Evolutionary conservation across 2,888 invertebrate genomes (phyloP).

Genomic region (Mellilla xanthometata): DNA sequence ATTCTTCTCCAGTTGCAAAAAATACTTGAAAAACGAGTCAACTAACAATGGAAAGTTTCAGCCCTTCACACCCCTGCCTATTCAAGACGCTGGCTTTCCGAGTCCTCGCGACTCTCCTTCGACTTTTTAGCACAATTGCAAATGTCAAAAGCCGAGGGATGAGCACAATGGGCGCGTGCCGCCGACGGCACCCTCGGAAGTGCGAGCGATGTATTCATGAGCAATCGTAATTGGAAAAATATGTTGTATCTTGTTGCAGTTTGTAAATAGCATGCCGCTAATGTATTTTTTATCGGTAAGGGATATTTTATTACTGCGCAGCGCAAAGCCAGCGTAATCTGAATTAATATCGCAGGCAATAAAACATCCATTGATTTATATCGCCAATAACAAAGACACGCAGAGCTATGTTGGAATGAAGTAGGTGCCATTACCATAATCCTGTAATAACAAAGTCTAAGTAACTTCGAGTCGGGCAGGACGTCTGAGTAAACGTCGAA

Average conservation of each 20-base stretch:
- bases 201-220: slow-evolving; percentile 40
- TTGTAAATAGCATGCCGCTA: slow-evolving; percentile 7
- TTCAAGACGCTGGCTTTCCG: slow-evolving; percentile 26
- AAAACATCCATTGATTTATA: slow-evolving; percentile 17
- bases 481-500: slow-evolving; percentile 18
- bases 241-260: slow-evolving; percentile 22
- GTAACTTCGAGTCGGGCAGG: slow-evolving; percentile 19
- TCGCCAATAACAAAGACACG: slow-evolving; percentile 13
- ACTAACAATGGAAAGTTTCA: slow-evolving; percentile 20
- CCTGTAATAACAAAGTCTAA: slow-evolving; percentile 15
- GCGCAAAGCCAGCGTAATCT: slow-evolving; percentile 7
- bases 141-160: slow-evolving; percentile 42
- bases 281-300: slow-evolving; percentile 11
- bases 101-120: slow-evolving; percentile 25
- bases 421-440: slow-evolving; percentile 17
- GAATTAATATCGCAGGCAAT: slow-evolving; percentile 11
- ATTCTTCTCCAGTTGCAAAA: slow-evolving; percentile 2
- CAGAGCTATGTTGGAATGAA: slow-evolving; percentile 2
- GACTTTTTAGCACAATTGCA: slow-evolving; percentile 40
- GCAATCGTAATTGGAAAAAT: slow-evolving; percentile 35
- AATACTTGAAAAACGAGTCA: slow-evolving; percentile 12
- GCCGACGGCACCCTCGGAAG: slow-evolving; percentile 39
- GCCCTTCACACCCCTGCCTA: slow-evolving; percentile 27
- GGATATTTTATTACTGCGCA: slow-evolving; percentile 6
- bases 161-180: slow-evolving; percentile 38